Conservation (phyloP, 2,888 invertebrate species). For the Allygus modestus region DNA sequence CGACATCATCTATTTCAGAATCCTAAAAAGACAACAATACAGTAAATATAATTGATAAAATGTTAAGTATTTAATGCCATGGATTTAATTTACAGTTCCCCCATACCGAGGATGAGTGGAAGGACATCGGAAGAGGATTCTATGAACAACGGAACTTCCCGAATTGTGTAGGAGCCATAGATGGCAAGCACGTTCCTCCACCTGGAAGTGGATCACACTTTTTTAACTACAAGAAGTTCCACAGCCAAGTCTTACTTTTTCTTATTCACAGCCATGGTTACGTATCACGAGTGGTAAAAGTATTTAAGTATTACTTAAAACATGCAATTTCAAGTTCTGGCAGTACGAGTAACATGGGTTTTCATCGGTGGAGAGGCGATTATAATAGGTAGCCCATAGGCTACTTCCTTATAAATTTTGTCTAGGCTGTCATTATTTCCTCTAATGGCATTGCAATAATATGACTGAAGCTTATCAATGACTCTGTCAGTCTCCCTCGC, state of each 20-base stretch:
- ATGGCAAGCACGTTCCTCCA: conserved; percentile 63
- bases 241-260: conserved; percentile 65
- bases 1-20: conserved; percentile 19
- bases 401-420: no score
- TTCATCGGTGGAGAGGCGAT: no score
- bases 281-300: no score
- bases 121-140: conserved; percentile 54
- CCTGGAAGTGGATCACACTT: conserved; percentile 65
- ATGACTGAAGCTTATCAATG: no score
- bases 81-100: conserved; percentile 61
- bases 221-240: conserved; percentile 66
- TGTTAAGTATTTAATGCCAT: conserved; percentile 45
- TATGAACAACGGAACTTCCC: conserved; percentile 64
- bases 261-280: no score
- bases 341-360: no score
- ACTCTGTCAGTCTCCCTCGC: no score
- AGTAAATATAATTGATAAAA: neutral
- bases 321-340: no score
- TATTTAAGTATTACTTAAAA: no score
- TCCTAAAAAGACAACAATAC: neutral
- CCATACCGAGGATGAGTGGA: conserved; percentile 51
- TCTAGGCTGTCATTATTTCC: no score
- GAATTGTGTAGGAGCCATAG: conserved; percentile 55
- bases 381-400: no score
- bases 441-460: no score